phyloP scores from a whole-genome alignment of 1,140 invertebrate genomes.

The Galleria mellonella region DNA sequence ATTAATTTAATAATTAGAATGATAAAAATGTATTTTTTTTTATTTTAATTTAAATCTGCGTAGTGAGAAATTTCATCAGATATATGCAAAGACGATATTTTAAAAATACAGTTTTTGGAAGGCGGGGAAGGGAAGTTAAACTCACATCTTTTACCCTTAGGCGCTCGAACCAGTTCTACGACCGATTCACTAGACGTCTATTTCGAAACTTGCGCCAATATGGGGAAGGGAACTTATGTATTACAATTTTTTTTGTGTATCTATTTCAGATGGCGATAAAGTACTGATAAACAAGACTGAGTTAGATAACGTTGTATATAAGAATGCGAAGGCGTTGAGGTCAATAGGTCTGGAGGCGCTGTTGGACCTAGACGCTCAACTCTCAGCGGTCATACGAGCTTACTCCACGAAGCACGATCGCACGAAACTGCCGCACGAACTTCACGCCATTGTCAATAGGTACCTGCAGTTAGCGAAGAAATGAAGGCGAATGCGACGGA shows the following conservation, averaged over 20 bases:
- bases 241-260: too few species aligned
- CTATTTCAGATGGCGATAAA: constrained; percentile 63
- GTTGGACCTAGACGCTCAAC: constrained; percentile 78
- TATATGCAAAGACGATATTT: too few species aligned
- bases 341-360: constrained; percentile 76
- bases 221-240: too few species aligned
- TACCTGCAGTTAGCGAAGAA: constrained; percentile 50
- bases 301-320: constrained; percentile 75
- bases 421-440: constrained; percentile 77
- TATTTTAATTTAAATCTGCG: too few species aligned
- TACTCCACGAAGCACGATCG: constrained; percentile 74
- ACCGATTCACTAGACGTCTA: too few species aligned
- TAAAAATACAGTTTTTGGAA: too few species aligned
- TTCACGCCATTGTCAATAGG: constrained; percentile 42
- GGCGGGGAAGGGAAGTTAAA: too few species aligned
- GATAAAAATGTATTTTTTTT: constrained; percentile 13
- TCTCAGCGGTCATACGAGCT: constrained; percentile 73
- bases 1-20: constrained; percentile 4
- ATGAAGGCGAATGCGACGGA: constrained; percentile 15
- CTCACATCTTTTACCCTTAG: too few species aligned
- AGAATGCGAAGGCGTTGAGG: constrained; percentile 73
- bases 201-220: too few species aligned
- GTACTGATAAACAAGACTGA: constrained; percentile 77
- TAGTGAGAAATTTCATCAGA: too few species aligned
- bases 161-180: too few species aligned